Base-by-base conservation (phyloP, 2,113 vertebrate genomes). In the Nematolebias whitei region DNA sequence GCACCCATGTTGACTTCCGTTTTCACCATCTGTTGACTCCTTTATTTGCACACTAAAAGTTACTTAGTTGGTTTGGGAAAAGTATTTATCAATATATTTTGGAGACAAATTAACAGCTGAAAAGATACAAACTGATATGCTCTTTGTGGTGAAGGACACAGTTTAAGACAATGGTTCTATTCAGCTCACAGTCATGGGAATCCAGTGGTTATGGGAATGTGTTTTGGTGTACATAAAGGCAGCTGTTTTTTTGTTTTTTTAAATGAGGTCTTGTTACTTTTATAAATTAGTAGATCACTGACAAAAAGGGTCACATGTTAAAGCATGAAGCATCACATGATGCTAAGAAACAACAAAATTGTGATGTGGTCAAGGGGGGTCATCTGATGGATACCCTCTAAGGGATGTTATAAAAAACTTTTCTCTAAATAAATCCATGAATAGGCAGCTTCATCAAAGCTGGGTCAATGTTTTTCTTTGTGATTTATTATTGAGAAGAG, bases 261-360 rank as follows among this genome's bases (percentile, higher is more conserved):
- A 40, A 62, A 48, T n/a, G 23, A 47, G 39, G n/a, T 32, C 52
- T 56, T 15, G 35, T 84, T 81, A 39, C 45, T 70, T 19, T 7
- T 6, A 49, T 20, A 40, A 2, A 68, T 39, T 59, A 58, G 63
- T 35, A 22, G 35, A 26, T 50, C 7, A 52, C 53, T 68, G 56
- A 59, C 63, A 48, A 70, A 71, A 23, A 62, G 38, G n/a, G 40
- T 87, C 82, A 84, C 84, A 88, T 82, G 82, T 72, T 54, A 18
- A 62, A n/a, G 50, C 75, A 70, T 40, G 39, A 72, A 83, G 56
- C 53, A 53, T 81, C 84, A 84, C 80, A 83, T 86, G 84, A 74
- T 59, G 26, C 20, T 24, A 57, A 66, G 54, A 13, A 72, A 75
- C 19, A 75, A 53, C 73, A n/a, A 58, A 74, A 55, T 41, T 82